phyloP scores from a whole-genome alignment of 2,797 vertebrate genomes.

The Pipistrellus kuhlii region DNA sequence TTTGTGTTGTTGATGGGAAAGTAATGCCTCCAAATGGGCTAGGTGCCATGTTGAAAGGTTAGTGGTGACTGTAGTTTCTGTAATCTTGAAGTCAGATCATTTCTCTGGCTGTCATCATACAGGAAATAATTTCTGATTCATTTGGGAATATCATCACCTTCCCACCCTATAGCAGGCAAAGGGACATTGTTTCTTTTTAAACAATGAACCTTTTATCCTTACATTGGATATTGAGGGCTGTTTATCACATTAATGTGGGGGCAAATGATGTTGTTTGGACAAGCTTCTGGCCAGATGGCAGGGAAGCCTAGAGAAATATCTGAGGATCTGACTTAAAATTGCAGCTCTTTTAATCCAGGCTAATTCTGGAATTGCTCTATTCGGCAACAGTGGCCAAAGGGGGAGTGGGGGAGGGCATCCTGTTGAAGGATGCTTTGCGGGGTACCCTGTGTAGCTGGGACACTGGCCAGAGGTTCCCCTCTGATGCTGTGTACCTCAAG shows the following conservation, averaged over 20 bases:
- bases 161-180: not conserved
- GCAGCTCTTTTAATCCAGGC: not conserved
- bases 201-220: not conserved
- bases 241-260: not conserved
- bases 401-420: not conserved
- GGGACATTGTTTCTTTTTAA: not conserved
- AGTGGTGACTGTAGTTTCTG: not conserved
- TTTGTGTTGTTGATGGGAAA: not conserved
- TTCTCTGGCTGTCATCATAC: slow-evolving; percentile 33
- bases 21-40: not conserved
- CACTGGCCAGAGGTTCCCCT: not conserved
- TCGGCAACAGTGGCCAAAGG: not conserved
- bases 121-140: slow-evolving; percentile 6
- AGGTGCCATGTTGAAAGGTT: not conserved
- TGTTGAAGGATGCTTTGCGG: not conserved
- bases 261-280: not conserved
- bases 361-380: not conserved
- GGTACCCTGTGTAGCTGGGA: not conserved
- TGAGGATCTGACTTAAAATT: slow-evolving; percentile 33
- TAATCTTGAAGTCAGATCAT: not conserved
- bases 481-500: not conserved
- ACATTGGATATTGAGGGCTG: not conserved
- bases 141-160: not conserved
- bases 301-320: not conserved
- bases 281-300: not conserved